These are phyloP conservation scores for Phrynocephalus forsythii DNA, from an alignment of 2,797 vertebrate species.

Conservation along the genomic window DNA sequence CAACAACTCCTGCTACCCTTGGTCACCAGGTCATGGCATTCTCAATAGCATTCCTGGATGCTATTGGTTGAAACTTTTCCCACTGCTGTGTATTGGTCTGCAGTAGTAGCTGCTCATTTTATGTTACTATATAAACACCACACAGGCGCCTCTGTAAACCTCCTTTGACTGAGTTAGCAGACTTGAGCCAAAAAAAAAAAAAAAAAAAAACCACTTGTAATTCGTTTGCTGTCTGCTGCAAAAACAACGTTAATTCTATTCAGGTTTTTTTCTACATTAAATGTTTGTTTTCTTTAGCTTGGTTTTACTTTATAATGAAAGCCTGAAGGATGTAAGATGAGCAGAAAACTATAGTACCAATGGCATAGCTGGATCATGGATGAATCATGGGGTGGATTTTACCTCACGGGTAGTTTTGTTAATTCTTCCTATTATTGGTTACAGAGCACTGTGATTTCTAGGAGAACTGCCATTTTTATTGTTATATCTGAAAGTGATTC, in stretches of 20 bases:
- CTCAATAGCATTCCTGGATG: background rate
- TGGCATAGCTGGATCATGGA: background rate
- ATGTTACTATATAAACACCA: conserved; percentile 40
- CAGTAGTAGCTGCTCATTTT: conserved; percentile 6
- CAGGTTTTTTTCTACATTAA: conserved; percentile 17
- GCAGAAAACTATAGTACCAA: conserved; percentile 17
- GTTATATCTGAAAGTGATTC: background rate
- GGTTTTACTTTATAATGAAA: conserved; percentile 1
- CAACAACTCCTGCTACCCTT: background rate
- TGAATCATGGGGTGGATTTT: conserved; percentile 2
- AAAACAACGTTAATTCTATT: conserved; percentile 33
- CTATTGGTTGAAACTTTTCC: conserved; percentile 14
- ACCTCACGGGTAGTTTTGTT: background rate
- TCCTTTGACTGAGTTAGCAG: conserved; percentile 8
- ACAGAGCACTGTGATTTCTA: background rate
- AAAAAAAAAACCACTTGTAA: conserved; percentile 13
- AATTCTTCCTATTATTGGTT: background rate
- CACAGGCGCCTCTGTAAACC: conserved; percentile 41
- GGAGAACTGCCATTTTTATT: background rate
- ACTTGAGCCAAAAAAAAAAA: conserved; percentile 7
- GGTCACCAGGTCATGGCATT: conserved; percentile 46
- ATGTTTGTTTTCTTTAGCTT: conserved; percentile 10
- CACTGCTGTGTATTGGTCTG: conserved; percentile 18
- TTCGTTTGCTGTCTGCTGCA: conserved; percentile 7
- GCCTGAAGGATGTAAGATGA: conserved; percentile 11